phyloP scores from a whole-genome alignment of 2,797 vertebrate genomes.

The Anisognathus igniventris region DNA sequence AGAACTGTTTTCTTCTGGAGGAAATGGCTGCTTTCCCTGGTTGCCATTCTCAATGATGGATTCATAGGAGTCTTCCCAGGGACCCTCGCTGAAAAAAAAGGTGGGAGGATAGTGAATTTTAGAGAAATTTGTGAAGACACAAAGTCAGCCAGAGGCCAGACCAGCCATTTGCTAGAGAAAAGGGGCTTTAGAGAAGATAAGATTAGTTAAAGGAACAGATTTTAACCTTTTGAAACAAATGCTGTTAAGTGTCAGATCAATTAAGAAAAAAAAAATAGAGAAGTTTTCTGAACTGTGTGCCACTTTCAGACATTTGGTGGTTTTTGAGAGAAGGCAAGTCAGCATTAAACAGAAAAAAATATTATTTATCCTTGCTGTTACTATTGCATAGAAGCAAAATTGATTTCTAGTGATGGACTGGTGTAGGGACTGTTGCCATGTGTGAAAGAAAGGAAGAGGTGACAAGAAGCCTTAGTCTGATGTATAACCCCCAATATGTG shows the following conservation, averaged over 20 bases:
- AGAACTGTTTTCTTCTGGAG: slow-evolving; percentile 61
- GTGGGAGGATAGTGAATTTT: neutral
- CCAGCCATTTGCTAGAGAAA: neutral
- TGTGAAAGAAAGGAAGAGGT: neutral
- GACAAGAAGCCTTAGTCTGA: neutral
- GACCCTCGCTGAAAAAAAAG: neutral
- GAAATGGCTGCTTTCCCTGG: slow-evolving; percentile 26
- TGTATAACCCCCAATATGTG: neutral
- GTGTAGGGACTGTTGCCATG: neutral
- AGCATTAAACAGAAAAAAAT: neutral
- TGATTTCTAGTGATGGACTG: neutral
- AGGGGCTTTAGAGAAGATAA: neutral
- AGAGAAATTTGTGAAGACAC: slow-evolving; percentile 20
- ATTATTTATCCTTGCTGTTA: neutral
- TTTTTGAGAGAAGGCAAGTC: neutral
- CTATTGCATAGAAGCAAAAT: neutral
- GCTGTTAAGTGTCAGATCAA: slow-evolving; percentile 16
- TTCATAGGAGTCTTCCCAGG: neutral
- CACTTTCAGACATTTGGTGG: slow-evolving; percentile 2
- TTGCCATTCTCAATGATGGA: slow-evolving; percentile 17
- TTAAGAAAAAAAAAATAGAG: neutral
- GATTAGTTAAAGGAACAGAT: slow-evolving; percentile 43
- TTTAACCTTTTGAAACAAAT: slow-evolving; percentile 53
- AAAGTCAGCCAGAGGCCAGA: slow-evolving; percentile 13
- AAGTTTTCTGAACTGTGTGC: neutral